A percentile compares a stretch with the other conserved stretches of the same genome.
These are phyloP conservation scores for Chloroceryle amazona DNA, from an alignment of 2,797 vertebrate genomes.

Conservation along the genomic window DNA sequence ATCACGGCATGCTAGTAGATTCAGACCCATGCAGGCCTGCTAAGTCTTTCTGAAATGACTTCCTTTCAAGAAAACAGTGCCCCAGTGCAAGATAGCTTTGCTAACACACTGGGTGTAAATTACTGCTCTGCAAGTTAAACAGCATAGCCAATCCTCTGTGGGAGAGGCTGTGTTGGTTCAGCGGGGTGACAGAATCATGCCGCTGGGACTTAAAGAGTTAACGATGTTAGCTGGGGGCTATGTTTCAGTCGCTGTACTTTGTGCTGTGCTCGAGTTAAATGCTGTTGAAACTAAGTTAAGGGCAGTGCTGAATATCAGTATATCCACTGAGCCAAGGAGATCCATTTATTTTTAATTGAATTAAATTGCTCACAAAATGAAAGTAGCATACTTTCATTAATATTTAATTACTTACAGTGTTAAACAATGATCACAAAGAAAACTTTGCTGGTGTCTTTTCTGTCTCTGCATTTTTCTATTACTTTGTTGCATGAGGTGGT, in stretches of 20 bases:
- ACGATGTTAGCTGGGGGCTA: constrained; percentile 52
- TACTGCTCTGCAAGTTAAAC: constrained; percentile 52
- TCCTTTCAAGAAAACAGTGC: constrained; percentile 69
- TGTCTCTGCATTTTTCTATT: constrained; percentile 57
- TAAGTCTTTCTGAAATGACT: constrained; percentile 63
- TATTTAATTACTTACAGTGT: constrained; percentile 85
- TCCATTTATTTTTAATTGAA: constrained; percentile 90
- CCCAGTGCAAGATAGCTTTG: constrained; percentile 68
- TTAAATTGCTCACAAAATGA: constrained; percentile 89
- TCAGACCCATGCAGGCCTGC: constrained; percentile 44
- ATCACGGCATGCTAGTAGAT: constrained; percentile 50
- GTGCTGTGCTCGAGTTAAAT: constrained; percentile 68
- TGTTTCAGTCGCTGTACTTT: constrained; percentile 52
- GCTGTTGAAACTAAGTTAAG: constrained; percentile 77
- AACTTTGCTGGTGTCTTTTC: constrained; percentile 77
- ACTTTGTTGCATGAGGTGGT: constrained; percentile 47
- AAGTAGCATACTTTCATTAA: constrained; percentile 87
- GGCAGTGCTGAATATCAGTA: constrained; percentile 75
- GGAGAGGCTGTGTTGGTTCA: neutral
- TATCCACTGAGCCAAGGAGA: constrained; percentile 84
- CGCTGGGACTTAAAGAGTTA: constrained; percentile 67
- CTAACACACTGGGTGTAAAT: constrained; percentile 68
- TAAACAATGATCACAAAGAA: constrained; percentile 86
- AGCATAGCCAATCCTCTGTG: constrained; percentile 14
- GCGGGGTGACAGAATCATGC: constrained; percentile 12